phyloP scores from a whole-genome alignment of 2,888 invertebrate genomes.

The Agrotis segetum region DNA sequence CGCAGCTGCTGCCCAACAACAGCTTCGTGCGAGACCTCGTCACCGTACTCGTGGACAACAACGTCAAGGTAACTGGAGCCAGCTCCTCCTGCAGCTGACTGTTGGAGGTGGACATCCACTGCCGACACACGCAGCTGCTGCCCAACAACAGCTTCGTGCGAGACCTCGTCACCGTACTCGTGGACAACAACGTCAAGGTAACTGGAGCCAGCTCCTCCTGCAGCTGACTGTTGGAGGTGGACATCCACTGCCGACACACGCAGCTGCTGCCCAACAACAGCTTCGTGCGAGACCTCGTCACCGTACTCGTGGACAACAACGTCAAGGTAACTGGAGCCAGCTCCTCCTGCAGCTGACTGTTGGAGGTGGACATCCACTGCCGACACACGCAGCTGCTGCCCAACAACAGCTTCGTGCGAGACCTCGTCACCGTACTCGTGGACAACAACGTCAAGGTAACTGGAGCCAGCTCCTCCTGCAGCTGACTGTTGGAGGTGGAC shows the following conservation, averaged over 20 bases:
- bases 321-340: constrained; percentile 62
- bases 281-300: constrained; percentile 84
- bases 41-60: constrained; percentile 80
- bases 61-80: constrained; percentile 67
- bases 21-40: constrained; percentile 79
- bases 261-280: constrained; percentile 25
- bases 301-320: constrained; percentile 81
- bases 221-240: constrained; percentile 43
- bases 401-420: too few species aligned
- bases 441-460: too few species aligned
- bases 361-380: too few species aligned
- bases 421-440: too few species aligned
- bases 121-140: constrained; percentile 75
- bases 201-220: background rate
- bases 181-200: constrained; percentile 83
- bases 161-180: constrained; percentile 83
- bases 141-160: constrained; percentile 85
- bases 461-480: too few species aligned
- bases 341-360: constrained; percentile 44
- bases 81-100: too few species aligned
- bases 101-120: constrained; percentile 83
- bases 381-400: too few species aligned
- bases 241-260: too few species aligned
- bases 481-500: too few species aligned
- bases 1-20: too few species aligned